Conservation (phyloP, 2,888 invertebrate genomes). For the Muschampia plurimacula region DNA sequence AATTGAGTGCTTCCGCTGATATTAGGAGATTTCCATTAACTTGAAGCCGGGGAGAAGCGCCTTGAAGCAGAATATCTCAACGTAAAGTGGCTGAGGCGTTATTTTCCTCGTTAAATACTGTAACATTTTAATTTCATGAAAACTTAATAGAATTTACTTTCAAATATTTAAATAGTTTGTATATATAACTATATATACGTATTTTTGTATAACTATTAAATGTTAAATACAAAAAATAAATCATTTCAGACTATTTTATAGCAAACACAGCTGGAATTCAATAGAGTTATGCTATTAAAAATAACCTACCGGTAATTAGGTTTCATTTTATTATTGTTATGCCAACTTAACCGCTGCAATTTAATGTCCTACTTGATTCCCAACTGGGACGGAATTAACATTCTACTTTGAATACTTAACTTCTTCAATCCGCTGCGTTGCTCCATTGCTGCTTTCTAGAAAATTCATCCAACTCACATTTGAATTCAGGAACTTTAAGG, state of each 20-base stretch:
- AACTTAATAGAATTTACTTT: background rate
- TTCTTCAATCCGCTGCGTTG: constrained; percentile 30
- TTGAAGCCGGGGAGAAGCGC: constrained; percentile 9
- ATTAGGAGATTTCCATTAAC: constrained; percentile 59
- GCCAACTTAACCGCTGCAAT: constrained; percentile 16
- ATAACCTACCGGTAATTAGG: background rate
- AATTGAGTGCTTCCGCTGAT: constrained; percentile 76
- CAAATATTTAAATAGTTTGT: background rate
- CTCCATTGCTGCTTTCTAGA: constrained; percentile 28
- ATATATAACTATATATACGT: background rate
- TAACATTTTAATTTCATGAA: no score
- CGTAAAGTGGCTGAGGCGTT: constrained; percentile 4
- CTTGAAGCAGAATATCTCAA: constrained; percentile 22
- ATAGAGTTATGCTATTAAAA: background rate
- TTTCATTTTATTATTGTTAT: constrained; percentile 5
- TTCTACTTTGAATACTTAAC: constrained; percentile 36
- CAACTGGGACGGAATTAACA: constrained; percentile 29
- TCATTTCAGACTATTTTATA: no score
- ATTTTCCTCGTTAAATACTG: background rate
- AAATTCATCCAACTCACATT: constrained; percentile 35
- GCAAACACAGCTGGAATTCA: no score
- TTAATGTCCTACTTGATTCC: constrained; percentile 29
- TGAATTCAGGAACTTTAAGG: constrained; percentile 37
- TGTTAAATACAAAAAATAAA: no score
- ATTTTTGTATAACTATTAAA: no score